A percentile compares a stretch with the other conserved stretches of the same genome.
Conservation (phyloP, 2,113 vertebrate genomes). For the Atherinomorus stipes region DNA sequence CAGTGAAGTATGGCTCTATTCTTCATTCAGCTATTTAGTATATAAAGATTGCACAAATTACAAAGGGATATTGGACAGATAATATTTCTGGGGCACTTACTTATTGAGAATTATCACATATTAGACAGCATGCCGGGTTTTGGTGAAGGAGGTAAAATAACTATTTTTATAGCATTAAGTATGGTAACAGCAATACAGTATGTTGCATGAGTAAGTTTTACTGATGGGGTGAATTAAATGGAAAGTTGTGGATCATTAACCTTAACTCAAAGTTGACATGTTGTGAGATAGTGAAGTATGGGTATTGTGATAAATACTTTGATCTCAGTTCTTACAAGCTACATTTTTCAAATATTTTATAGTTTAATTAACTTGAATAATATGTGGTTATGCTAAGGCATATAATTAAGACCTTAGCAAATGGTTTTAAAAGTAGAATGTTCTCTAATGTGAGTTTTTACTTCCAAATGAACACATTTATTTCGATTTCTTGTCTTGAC, state of each 20-base stretch:
- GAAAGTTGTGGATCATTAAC: conserved; percentile 9
- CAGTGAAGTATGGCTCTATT: conserved; percentile 43
- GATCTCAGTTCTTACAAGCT: background rate
- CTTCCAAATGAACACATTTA: conserved; percentile 18
- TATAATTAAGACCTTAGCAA: conserved; percentile 15
- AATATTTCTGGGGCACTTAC: conserved; percentile 11
- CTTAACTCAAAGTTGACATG: conserved; percentile 11
- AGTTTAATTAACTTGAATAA: conserved; percentile 10
- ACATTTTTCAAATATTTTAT: background rate
- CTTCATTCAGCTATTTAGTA: conserved; percentile 56
- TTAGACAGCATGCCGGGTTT: conserved; percentile 19
- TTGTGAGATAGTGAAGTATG: background rate
- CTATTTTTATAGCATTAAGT: background rate
- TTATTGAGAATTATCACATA: background rate
- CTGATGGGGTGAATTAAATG: background rate
- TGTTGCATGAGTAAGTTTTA: background rate
- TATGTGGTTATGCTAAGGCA: too few relatives aligned
- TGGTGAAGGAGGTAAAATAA: background rate
- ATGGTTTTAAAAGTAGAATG: conserved; percentile 17
- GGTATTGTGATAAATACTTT: conserved; percentile 1
- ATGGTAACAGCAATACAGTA: background rate
- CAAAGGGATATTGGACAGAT: background rate
- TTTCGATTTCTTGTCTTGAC: conserved; percentile 29
- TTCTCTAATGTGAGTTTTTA: conserved; percentile 16
- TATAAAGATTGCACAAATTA: conserved; percentile 30